A percentile compares a stretch with the other conserved stretches of the same genome.
Evolutionary conservation across 1,140 invertebrate species (phyloP).

Genomic region (Bombus ignitus): DNA sequence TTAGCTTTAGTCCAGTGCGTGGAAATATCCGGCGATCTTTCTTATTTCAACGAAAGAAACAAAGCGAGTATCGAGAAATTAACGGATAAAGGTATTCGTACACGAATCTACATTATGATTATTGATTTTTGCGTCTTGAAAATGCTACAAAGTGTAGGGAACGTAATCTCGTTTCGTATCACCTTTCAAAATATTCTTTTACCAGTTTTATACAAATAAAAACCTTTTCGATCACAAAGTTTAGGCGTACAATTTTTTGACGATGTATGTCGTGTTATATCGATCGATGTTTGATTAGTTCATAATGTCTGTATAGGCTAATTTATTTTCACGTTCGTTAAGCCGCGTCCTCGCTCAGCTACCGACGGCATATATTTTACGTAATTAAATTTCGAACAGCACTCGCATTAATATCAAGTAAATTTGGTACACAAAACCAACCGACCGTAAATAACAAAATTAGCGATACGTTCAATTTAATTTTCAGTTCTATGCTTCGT

Average conservation of each 20-base stretch:
- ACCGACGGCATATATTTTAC: neutral
- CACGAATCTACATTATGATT: neutral
- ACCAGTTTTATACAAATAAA: no score
- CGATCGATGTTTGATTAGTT: neutral
- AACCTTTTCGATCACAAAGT: rapidly evolving
- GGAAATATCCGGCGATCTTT: neutral
- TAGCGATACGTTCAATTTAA: neutral
- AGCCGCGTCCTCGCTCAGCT: neutral
- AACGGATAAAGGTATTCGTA: neutral
- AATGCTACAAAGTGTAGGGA: no score
- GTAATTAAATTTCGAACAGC: neutral
- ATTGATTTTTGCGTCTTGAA: neutral
- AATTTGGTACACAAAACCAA: neutral
- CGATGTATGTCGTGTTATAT: rapidly evolving
- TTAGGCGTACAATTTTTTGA: no score
- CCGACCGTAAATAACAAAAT: neutral
- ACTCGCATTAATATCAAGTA: neutral
- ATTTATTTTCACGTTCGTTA: neutral
- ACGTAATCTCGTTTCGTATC: no score
- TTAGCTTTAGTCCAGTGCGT: neutral
- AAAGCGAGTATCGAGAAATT: neutral
- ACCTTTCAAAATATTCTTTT: no score
- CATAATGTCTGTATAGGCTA: no score
- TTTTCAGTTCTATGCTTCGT: neutral
- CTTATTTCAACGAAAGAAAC: neutral